Percentiles rank a stretch among this genome's conserved stretches.
Evolutionary conservation across 2,797 vertebrate genomes (phyloP).

Genomic region (Todus mexicanus): DNA sequence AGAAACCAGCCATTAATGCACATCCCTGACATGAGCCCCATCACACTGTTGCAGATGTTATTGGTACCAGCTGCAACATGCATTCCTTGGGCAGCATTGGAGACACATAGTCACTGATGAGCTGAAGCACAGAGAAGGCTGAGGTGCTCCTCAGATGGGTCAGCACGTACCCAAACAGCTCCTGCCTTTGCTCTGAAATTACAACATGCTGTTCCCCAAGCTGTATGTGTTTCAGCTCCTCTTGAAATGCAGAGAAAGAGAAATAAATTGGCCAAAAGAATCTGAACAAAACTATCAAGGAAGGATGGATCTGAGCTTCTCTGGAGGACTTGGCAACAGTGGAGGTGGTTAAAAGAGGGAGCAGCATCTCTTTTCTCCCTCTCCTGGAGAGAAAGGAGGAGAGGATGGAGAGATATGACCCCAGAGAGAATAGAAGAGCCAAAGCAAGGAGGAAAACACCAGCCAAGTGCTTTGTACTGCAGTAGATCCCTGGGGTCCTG

Average conservation of each 20-base stretch:
- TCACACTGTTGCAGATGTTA: neutral
- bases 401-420: neutral
- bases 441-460: neutral
- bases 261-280: neutral
- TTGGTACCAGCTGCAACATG: neutral
- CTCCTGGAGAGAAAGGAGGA: neutral
- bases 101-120: fast-evolving
- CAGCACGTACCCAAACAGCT: neutral
- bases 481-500: neutral
- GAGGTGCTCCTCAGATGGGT: neutral
- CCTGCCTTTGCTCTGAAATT: neutral
- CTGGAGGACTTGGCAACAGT: neutral
- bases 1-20: neutral
- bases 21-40: neutral
- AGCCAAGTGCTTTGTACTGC: neutral
- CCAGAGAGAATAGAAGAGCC: neutral
- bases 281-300: neutral
- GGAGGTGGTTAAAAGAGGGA: neutral
- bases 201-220: neutral
- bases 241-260: neutral
- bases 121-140: neutral
- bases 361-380: neutral
- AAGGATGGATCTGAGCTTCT: neutral
- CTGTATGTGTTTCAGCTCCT: neutral
- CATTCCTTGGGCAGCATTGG: neutral